These are phyloP conservation scores for Chinchilla lanigera DNA, from an alignment of 2,113 vertebrate species.

Conservation along the genomic window DNA sequence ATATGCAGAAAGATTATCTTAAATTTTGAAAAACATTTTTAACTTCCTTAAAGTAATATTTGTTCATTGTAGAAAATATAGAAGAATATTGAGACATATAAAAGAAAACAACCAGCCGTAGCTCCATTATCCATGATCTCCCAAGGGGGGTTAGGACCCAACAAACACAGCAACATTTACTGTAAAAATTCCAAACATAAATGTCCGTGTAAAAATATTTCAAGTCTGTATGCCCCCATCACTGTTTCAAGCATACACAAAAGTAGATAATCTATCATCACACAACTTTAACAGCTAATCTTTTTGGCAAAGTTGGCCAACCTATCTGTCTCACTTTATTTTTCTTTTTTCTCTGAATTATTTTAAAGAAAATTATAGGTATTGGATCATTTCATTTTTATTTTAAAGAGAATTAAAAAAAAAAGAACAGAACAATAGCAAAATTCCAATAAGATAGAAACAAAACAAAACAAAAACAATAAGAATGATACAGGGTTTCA, in stretches of 20 bases:
- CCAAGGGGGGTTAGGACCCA: neutral
- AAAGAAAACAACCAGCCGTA: neutral
- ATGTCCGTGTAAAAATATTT: neutral
- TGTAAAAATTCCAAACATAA: conserved; percentile 6
- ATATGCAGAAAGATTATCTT: neutral
- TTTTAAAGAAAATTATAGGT: neutral
- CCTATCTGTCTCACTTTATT: neutral
- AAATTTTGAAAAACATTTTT: neutral
- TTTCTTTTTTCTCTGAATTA: conserved; percentile 17
- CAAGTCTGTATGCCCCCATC: neutral
- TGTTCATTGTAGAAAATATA: neutral
- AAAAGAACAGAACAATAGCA: too few species aligned
- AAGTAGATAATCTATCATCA: neutral
- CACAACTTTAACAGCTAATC: neutral
- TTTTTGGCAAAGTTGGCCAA: neutral
- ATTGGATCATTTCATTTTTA: conserved; percentile 2
- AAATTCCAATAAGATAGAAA: too few species aligned
- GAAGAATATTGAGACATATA: neutral
- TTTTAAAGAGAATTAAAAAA: too few species aligned
- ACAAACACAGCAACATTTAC: neutral
- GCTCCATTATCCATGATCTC: neutral
- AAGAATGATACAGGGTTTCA: too few species aligned
- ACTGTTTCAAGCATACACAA: neutral
- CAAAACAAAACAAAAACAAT: too few species aligned
- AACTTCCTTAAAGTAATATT: neutral